Evolutionary conservation across 2,888 invertebrate genomes (phyloP).

Genomic region (Psococerastis gibbosa): DNA sequence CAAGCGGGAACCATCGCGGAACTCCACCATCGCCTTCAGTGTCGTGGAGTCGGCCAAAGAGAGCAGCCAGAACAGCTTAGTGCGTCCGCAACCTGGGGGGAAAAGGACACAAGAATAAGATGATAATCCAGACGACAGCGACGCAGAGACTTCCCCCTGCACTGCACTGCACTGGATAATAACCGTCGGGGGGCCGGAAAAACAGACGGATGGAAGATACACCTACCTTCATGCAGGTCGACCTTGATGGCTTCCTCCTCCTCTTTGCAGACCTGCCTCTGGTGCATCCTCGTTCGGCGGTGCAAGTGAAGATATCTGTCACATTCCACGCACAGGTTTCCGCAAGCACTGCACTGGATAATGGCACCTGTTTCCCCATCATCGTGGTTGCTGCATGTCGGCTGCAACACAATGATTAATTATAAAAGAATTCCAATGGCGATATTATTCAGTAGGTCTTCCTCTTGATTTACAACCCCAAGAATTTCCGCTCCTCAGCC

Average conservation of each 20-base stretch:
- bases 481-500: no score
- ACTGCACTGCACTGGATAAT: no score
- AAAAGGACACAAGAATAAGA: no score
- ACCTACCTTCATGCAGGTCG: slow-evolving; percentile 72
- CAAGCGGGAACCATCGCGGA: slow-evolving; percentile 44
- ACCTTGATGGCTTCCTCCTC: slow-evolving; percentile 92
- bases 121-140: neutral
- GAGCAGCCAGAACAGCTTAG: slow-evolving; percentile 87
- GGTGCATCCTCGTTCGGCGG: slow-evolving; percentile 65
- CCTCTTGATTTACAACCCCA: no score
- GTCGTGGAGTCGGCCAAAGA: slow-evolving; percentile 86
- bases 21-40: slow-evolving; percentile 76
- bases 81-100: slow-evolving; percentile 66
- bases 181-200: no score
- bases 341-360: slow-evolving; percentile 80
- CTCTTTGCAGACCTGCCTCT: slow-evolving; percentile 83
- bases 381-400: slow-evolving; percentile 90
- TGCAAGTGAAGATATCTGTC: slow-evolving; percentile 89
- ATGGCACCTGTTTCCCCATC: slow-evolving; percentile 85
- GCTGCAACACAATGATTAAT: slow-evolving; percentile 29
- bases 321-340: slow-evolving; percentile 88
- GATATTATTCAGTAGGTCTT: no score
- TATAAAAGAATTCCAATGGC: neutral
- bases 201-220: no score
- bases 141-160: no score